A percentile compares a stretch with the other conserved stretches of the same genome.
Conservation (phyloP, 2,797 vertebrate genomes). For the Acomys russatus region DNA sequence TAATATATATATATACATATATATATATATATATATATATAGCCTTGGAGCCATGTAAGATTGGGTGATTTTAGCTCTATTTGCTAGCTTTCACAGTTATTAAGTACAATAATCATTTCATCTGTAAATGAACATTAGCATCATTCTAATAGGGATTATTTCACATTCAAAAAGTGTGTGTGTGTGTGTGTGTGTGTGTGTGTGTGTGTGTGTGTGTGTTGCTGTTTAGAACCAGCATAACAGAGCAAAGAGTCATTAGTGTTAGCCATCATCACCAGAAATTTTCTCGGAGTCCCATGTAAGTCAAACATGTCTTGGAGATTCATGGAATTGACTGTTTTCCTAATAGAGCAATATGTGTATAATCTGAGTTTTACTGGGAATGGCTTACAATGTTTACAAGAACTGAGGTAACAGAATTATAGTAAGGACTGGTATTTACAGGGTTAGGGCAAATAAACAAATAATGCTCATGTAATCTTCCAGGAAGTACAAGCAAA, state of each 20-base stretch:
- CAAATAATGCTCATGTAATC: not conserved
- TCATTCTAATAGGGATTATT: not conserved
- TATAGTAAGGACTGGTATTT: not conserved
- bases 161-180: not conserved
- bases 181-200: not conserved
- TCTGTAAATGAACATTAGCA: not conserved
- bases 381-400: not conserved
- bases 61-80: not conserved
- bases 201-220: too few species aligned
- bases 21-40: too few species aligned
- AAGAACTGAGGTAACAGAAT: not conserved
- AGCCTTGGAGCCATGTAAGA: not conserved
- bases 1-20: not conserved
- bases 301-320: not conserved
- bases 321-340: not conserved
- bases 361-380: not conserved
- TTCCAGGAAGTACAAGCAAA: not conserved
- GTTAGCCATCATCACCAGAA: not conserved
- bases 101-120: not conserved
- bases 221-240: not conserved
- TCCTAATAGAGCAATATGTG: not conserved
- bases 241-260: not conserved
- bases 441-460: not conserved
- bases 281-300: not conserved
- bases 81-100: not conserved